These are phyloP conservation scores for Cryptotis parvus DNA, from an alignment of 2,113 vertebrate genomes.

Conservation along the genomic window DNA sequence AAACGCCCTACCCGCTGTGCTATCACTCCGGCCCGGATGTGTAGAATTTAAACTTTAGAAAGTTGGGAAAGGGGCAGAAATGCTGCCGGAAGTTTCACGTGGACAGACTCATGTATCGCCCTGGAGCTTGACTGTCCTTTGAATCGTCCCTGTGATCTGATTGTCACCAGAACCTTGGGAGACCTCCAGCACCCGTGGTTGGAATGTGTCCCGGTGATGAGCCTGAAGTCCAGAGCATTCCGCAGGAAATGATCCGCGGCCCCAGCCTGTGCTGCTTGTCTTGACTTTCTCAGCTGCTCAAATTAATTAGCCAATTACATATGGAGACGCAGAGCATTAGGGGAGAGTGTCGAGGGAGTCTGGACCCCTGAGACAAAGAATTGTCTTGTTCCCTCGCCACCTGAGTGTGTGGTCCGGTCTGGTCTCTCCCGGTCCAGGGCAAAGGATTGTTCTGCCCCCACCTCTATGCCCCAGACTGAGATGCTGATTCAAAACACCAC, in stretches of 20 bases:
- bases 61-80: slow-evolving; percentile 49
- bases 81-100: slow-evolving; percentile 18
- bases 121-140: neutral
- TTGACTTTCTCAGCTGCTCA: slow-evolving; percentile 44
- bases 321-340: slow-evolving; percentile 30
- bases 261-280: slow-evolving; percentile 21
- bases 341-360: neutral
- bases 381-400: neutral
- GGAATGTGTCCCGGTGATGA: neutral
- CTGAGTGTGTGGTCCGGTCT: neutral
- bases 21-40: too few species aligned
- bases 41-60: slow-evolving; percentile 49
- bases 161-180: slow-evolving; percentile 58
- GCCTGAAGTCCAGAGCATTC: slow-evolving; percentile 46
- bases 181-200: slow-evolving; percentile 58
- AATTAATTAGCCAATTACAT: slow-evolving; percentile 43
- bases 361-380: neutral
- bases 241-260: slow-evolving; percentile 19
- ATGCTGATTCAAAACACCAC: neutral
- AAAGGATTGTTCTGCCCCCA: neutral
- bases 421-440: neutral
- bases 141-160: slow-evolving; percentile 55
- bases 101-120: neutral
- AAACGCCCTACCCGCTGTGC: too few species aligned
- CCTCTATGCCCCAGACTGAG: too few species aligned